Conservation (phyloP, 2,113 vertebrate species). For the Plecotus auritus region DNA sequence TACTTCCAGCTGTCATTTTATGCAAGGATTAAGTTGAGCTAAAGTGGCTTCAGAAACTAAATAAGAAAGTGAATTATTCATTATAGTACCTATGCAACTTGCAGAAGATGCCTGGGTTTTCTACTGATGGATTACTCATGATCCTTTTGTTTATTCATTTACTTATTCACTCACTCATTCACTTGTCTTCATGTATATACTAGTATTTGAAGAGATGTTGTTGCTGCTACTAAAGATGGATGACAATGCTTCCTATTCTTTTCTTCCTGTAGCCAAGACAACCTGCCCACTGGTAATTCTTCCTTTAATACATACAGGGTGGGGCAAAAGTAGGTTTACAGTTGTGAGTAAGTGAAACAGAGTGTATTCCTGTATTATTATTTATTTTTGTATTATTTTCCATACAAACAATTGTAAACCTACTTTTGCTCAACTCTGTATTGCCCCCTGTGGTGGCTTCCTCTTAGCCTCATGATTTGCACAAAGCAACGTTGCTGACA, state of each 20-base stretch:
- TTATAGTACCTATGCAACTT: not conserved
- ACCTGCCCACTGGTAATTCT: not conserved
- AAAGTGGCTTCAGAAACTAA: not conserved
- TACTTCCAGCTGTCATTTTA: constrained; percentile 45
- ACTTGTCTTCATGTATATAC: not conserved
- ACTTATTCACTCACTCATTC: not conserved
- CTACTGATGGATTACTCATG: not conserved
- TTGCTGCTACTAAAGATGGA: not conserved
- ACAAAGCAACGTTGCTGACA: not conserved
- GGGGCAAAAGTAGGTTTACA: not conserved
- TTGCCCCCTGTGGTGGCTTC: not conserved
- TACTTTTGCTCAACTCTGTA: not conserved
- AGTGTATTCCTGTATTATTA: not conserved
- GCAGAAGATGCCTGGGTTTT: not conserved
- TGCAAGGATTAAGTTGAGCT: not conserved
- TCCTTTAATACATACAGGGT: not conserved
- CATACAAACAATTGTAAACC: not conserved
- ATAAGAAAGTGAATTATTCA: constrained; percentile 6
- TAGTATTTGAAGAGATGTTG: not conserved
- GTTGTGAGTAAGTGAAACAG: not conserved
- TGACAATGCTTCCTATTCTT: not conserved
- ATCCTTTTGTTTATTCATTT: not conserved
- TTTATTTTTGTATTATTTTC: not conserved
- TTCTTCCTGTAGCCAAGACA: not conserved
- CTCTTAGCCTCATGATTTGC: not conserved